Percentiles rank a stretch among this genome's conserved stretches.
These are phyloP conservation scores for Saturnia pavonia DNA, from an alignment of 2,888 invertebrate species.

Conservation along the genomic window DNA sequence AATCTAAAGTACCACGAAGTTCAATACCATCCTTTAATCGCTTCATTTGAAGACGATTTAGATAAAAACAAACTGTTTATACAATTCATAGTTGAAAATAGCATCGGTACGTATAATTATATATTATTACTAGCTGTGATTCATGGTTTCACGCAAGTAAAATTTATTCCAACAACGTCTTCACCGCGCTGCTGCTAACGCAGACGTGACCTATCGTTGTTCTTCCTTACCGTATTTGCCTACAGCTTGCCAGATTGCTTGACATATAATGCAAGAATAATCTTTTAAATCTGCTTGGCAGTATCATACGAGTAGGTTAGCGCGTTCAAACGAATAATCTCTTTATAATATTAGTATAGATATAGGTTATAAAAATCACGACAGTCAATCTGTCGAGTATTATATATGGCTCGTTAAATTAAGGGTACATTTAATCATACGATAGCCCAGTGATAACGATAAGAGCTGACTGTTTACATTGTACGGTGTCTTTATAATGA, in stretches of 20 bases:
- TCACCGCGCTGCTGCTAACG: too few species aligned
- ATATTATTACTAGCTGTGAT: too few species aligned
- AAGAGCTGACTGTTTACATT: slow-evolving; percentile 30
- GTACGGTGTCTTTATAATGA: slow-evolving; percentile 33
- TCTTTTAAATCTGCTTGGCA: too few species aligned
- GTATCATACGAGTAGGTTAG: too few species aligned
- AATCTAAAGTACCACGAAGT: slow-evolving; percentile 4
- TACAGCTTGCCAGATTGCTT: too few species aligned
- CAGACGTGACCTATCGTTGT: too few species aligned
- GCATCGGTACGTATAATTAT: neutral
- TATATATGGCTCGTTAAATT: slow-evolving; percentile 7
- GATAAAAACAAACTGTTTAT: neutral
- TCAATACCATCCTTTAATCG: slow-evolving; percentile 3
- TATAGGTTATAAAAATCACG: slow-evolving; percentile 6
- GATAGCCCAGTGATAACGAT: slow-evolving; percentile 17
- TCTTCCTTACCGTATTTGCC: too few species aligned
- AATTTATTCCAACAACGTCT: too few species aligned
- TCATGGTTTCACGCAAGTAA: too few species aligned
- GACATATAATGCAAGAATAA: too few species aligned
- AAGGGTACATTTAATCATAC: slow-evolving; percentile 16
- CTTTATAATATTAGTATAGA: too few species aligned
- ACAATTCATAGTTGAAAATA: neutral
- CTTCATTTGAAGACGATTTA: neutral
- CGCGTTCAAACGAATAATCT: too few species aligned
- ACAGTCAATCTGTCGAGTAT: neutral